These are phyloP conservation scores for Vimba vimba DNA, from an alignment of 2,113 vertebrate genomes.

Conservation along the genomic window DNA sequence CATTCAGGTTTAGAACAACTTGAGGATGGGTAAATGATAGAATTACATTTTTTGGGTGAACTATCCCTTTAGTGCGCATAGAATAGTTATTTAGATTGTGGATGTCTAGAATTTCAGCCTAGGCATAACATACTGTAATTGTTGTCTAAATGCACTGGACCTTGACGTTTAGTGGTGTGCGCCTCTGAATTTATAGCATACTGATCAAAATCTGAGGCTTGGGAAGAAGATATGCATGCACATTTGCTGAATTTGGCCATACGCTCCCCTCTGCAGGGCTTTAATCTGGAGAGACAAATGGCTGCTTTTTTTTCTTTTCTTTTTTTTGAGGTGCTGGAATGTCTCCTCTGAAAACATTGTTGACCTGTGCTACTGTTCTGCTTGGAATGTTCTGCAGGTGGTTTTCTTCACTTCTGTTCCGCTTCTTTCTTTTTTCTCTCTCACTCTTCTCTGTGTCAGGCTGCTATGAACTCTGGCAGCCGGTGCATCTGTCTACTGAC, in stretches of 20 bases:
- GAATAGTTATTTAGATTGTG: not conserved
- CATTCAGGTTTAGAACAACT: no score
- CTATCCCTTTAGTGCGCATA: no score
- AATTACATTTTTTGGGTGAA: no score
- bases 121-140: not conserved
- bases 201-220: not conserved
- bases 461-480: constrained; percentile 18
- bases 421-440: constrained; percentile 15
- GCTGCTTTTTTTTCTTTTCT: constrained; percentile 11
- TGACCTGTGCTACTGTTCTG: constrained; percentile 35
- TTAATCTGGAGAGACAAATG: constrained; percentile 1
- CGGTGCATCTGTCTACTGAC: constrained; percentile 40
- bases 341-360: constrained; percentile 37
- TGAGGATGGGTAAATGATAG: no score
- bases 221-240: not conserved
- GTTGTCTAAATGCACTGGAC: constrained; percentile 12
- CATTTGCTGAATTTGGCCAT: constrained; percentile 12
- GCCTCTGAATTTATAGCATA: not conserved
- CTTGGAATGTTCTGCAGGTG: constrained; percentile 46
- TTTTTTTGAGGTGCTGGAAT: constrained; percentile 32
- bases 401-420: constrained; percentile 34
- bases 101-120: not conserved
- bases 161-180: not conserved
- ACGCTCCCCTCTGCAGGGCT: not conserved
- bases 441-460: constrained; percentile 11